Percentiles rank a stretch among this genome's conserved stretches.
These are phyloP conservation scores for Sphecodes monilicornis DNA, from an alignment of 2,888 invertebrate species.

Conservation along the genomic window DNA sequence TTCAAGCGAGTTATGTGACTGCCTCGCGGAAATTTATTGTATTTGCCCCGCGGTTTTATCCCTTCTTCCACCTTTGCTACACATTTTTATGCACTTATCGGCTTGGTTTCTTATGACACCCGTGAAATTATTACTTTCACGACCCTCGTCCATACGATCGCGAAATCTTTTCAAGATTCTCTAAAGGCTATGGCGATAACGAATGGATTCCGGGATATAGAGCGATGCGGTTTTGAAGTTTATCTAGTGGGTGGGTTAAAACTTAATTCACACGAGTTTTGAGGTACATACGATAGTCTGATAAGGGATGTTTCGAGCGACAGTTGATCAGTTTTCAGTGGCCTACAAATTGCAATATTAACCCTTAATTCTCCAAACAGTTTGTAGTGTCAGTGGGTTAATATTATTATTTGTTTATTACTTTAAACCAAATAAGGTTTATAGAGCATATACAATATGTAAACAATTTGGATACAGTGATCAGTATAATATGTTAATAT, in stretches of 20 bases:
- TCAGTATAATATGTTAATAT: no score
- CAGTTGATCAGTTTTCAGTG: no score
- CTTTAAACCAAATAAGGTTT: no score
- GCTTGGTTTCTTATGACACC: background rate
- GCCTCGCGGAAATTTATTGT: conserved; percentile 46
- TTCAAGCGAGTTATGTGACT: conserved; percentile 14
- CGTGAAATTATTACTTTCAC: background rate
- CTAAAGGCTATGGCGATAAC: background rate
- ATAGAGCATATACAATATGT: no score
- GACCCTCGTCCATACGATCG: background rate
- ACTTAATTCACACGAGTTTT: background rate
- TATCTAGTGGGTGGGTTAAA: background rate
- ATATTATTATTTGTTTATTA: no score
- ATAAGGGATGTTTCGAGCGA: no score
- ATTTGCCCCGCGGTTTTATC: conserved; percentile 48
- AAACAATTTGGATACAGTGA: no score
- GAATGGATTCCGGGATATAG: background rate
- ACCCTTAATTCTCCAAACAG: no score
- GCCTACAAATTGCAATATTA: no score
- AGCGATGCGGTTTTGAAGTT: background rate
- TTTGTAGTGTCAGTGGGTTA: no score
- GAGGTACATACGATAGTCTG: background rate
- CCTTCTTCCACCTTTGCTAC: background rate
- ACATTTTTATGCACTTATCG: conserved; percentile 1
- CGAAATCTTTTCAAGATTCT: conserved; percentile 1